A percentile compares a stretch with the other conserved stretches of the same genome.
These are phyloP conservation scores for Belgica antarctica DNA, from an alignment of 2,888 invertebrate genomes.

Conservation along the genomic window DNA sequence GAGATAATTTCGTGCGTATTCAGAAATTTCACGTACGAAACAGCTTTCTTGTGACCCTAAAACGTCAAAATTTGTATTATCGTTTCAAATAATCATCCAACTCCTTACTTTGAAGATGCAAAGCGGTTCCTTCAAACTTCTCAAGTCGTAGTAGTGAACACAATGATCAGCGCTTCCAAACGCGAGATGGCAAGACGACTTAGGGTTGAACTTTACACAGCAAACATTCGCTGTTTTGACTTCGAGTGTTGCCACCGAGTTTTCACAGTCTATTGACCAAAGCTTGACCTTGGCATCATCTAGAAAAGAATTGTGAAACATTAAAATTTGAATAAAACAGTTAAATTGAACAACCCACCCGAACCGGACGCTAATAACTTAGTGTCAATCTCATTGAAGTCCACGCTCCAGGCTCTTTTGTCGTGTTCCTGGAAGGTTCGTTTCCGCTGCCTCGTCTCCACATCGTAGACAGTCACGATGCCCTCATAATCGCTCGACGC, in stretches of 20 bases:
- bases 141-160: conserved; percentile 91
- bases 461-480: conserved; percentile 91
- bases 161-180: conserved; percentile 97
- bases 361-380: conserved; percentile 87
- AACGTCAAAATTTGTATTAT: background rate
- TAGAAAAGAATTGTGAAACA: too few relatives aligned
- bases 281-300: conserved; percentile 91
- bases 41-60: conserved; percentile 83
- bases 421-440: conserved; percentile 85
- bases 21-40: conserved; percentile 90
- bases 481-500: conserved; percentile 95
- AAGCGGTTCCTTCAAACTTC: conserved; percentile 77
- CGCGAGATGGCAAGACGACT: conserved; percentile 81
- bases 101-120: conserved; percentile 65
- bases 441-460: conserved; percentile 70
- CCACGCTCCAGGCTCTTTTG: conserved; percentile 93
- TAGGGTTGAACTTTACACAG: conserved; percentile 87
- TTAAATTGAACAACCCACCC: too few relatives aligned
- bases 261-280: conserved; percentile 85
- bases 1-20: conserved; percentile 83
- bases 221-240: conserved; percentile 88
- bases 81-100: background rate
- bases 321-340: too few relatives aligned
- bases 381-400: conserved; percentile 89
- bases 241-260: conserved; percentile 83